Evolutionary conservation across 2,888 invertebrate genomes (phyloP).

Genomic region (Amphimallon solstitiale): DNA sequence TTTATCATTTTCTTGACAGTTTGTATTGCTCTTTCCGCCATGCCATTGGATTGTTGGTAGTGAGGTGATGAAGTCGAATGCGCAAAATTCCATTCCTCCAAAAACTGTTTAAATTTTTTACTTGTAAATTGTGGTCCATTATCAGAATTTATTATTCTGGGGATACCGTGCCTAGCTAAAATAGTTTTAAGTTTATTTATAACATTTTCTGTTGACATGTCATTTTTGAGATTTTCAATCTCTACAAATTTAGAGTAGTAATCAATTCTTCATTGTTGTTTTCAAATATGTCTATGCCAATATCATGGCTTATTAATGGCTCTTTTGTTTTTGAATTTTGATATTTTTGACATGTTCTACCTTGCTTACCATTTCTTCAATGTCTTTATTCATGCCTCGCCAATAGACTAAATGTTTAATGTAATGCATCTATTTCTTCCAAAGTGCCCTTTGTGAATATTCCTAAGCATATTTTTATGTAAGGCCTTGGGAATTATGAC

Average conservation of each 20-base stretch:
- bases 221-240: too few relatives aligned
- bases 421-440: constrained; percentile 12
- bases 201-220: too few relatives aligned
- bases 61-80: not conserved
- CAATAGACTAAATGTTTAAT: constrained; percentile 6
- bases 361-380: not conserved
- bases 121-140: not conserved
- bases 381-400: constrained; percentile 3
- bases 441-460: constrained; percentile 23
- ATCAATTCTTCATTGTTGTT: too few relatives aligned
- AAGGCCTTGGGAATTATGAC: constrained; percentile 13
- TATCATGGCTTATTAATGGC: not conserved
- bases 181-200: not conserved
- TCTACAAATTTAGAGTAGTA: too few relatives aligned
- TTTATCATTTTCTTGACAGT: too few relatives aligned
- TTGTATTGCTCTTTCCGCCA: constrained; percentile 2
- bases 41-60: not conserved
- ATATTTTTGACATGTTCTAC: constrained; percentile 7
- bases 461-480: not conserved
- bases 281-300: too few relatives aligned
- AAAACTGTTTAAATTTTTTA: not conserved
- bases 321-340: constrained; percentile 6
- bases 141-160: not conserved
- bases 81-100: not conserved
- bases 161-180: not conserved